Percentiles rank a stretch among this genome's conserved stretches.
phyloP scores from a whole-genome alignment of 2,888 invertebrate genomes.

The Nomada ferruginata region DNA sequence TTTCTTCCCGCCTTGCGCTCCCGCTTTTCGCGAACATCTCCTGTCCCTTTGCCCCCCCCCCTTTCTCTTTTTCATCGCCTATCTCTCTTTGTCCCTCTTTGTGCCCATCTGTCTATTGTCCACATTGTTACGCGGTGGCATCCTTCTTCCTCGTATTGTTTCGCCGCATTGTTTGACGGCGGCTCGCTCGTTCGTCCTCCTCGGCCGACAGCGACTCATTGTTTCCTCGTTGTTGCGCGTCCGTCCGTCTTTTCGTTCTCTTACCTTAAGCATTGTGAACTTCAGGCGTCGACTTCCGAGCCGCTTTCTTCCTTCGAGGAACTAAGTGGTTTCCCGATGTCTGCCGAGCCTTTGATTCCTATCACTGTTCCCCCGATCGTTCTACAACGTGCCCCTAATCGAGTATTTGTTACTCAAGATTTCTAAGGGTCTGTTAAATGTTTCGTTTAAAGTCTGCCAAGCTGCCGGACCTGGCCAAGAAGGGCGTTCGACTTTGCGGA shows the following conservation, averaged over 20 bases:
- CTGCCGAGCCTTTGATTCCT: conserved; percentile 3
- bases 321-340: conserved; percentile 54
- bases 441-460: not conserved
- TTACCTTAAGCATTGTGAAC: conserved; percentile 60
- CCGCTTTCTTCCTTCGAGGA: conserved; percentile 52
- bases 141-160: conserved; percentile 80
- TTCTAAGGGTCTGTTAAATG: not conserved
- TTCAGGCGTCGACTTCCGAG: conserved; percentile 56
- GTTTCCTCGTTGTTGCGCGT: conserved; percentile 75
- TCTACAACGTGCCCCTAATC: not conserved
- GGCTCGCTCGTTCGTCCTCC: conserved; percentile 72
- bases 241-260: conserved; percentile 65
- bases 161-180: conserved; percentile 79
- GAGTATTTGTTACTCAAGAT: not conserved
- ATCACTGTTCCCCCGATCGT: conserved; percentile 21
- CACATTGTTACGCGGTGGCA: conserved; percentile 78
- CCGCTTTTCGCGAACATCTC: conserved; percentile 50
- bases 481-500: conserved; percentile 1
- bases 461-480: not conserved
- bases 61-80: conserved; percentile 3
- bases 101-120: conserved; percentile 79
- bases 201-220: conserved; percentile 76
- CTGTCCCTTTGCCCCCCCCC: conserved; percentile 1
- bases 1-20: conserved; percentile 45
- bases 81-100: conserved; percentile 63